Conservation (phyloP, 2,888 invertebrate genomes). For the Apocheima hispidaria region DNA sequence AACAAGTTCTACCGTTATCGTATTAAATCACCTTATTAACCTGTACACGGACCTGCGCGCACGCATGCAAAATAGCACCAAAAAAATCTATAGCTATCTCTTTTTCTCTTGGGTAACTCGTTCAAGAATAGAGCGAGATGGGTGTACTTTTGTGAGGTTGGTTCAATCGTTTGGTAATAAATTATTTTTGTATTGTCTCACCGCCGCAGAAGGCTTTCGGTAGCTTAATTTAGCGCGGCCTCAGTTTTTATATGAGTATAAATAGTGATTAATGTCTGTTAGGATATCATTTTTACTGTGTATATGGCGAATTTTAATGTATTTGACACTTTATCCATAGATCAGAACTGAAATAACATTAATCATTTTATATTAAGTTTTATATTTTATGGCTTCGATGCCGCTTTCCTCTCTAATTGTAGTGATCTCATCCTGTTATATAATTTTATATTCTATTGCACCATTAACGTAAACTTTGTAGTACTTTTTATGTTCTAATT, state of each 20-base stretch:
- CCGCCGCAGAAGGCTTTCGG: conserved; percentile 42
- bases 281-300: not conserved
- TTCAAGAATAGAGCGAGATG: conserved; percentile 42
- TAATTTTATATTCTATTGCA: conserved; percentile 9
- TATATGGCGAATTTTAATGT: not conserved
- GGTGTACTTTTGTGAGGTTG: conserved; percentile 28
- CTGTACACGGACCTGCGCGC: conserved; percentile 56
- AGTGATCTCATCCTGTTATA: conserved; percentile 9
- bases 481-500: not conserved
- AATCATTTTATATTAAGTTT: not conserved
- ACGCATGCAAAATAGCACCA: conserved; percentile 59
- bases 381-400: not conserved
- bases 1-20: conserved; percentile 62
- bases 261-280: conserved; percentile 22
- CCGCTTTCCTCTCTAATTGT: conserved; percentile 4
- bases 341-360: not conserved
- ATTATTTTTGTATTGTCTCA: conserved; percentile 52
- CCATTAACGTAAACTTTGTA: conserved; percentile 6
- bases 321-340: not conserved
- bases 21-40: conserved; percentile 69
- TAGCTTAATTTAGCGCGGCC: conserved; percentile 34
- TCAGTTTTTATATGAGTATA: conserved; percentile 18
- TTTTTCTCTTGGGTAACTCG: conserved; percentile 36
- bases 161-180: conserved; percentile 47
- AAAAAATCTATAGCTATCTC: conserved; percentile 46